Conservation (phyloP, 2,797 vertebrate species). For the Falco rusticolus region DNA sequence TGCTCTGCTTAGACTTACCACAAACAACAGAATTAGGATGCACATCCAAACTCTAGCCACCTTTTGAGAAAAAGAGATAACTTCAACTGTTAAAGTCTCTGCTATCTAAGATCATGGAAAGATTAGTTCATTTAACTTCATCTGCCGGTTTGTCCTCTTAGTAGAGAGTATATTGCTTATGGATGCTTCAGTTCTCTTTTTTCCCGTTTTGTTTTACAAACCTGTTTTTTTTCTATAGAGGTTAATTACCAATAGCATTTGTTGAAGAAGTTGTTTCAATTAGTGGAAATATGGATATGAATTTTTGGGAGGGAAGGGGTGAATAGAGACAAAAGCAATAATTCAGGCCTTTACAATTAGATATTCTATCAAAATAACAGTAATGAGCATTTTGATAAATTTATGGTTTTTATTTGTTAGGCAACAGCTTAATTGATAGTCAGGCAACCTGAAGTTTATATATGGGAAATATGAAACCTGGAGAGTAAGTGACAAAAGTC, state of each 20-base stretch:
- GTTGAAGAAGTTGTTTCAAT: background rate
- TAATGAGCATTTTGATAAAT: background rate
- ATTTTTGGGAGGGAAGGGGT: background rate
- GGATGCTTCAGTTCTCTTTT: background rate
- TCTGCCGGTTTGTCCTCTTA: background rate
- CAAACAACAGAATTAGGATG: background rate
- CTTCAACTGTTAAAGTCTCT: background rate
- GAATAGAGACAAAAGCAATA: background rate
- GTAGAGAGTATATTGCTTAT: background rate
- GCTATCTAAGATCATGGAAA: background rate
- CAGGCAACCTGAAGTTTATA: background rate
- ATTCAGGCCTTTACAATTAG: background rate
- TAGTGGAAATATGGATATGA: background rate
- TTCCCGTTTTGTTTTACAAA: background rate
- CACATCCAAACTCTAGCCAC: background rate
- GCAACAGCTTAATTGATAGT: background rate
- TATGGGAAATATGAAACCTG: background rate
- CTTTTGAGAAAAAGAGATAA: background rate
- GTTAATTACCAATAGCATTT: background rate
- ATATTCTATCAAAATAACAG: background rate
- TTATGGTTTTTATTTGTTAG: background rate
- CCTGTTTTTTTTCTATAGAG: background rate
- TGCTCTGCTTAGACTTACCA: background rate
- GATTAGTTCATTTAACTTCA: background rate
- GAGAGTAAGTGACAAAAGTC: background rate